A percentile compares a stretch with the other conserved stretches of the same genome.
Evolutionary conservation across 2,113 vertebrate species (phyloP).

Genomic region (Crotophaga sulcirostris): DNA sequence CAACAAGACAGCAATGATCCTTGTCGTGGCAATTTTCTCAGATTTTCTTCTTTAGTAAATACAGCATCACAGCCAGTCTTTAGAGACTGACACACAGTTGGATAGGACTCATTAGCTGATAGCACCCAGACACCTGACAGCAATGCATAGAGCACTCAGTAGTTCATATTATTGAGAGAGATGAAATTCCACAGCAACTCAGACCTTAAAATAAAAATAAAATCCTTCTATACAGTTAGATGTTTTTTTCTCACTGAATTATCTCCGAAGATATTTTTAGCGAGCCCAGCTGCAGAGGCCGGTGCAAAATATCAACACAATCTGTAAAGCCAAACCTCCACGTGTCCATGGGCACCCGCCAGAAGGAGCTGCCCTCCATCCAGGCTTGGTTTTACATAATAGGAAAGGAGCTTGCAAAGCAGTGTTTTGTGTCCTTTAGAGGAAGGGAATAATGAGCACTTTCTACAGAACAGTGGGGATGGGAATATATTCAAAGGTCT

Average conservation of each 20-base stretch:
- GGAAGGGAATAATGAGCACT: not conserved
- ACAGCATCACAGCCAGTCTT: not conserved
- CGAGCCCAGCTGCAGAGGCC: not conserved
- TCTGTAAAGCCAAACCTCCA: not conserved
- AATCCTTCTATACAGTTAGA: not conserved
- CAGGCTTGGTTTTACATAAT: not conserved
- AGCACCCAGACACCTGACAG: not conserved
- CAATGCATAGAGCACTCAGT: not conserved
- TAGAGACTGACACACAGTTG: not conserved
- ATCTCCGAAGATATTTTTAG: conserved; percentile 1
- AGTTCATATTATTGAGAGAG: not conserved
- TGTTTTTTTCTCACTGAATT: not conserved
- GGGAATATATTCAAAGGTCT: not conserved
- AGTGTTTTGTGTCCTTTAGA: not conserved
- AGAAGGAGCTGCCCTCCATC: not conserved
- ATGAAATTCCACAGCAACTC: not conserved
- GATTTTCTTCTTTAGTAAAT: not conserved
- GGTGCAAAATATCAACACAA: not conserved
- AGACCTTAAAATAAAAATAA: not conserved
- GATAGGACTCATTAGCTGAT: not conserved
- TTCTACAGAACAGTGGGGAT: not conserved
- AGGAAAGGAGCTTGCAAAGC: not conserved
- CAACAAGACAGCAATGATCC: accelerated
- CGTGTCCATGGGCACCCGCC: not conserved
- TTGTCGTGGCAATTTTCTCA: not conserved